A percentile compares a stretch with the other conserved stretches of the same genome.
These are phyloP conservation scores for Sphyrna mokarran DNA, from an alignment of 2,113 vertebrate species.

Conservation along the genomic window DNA sequence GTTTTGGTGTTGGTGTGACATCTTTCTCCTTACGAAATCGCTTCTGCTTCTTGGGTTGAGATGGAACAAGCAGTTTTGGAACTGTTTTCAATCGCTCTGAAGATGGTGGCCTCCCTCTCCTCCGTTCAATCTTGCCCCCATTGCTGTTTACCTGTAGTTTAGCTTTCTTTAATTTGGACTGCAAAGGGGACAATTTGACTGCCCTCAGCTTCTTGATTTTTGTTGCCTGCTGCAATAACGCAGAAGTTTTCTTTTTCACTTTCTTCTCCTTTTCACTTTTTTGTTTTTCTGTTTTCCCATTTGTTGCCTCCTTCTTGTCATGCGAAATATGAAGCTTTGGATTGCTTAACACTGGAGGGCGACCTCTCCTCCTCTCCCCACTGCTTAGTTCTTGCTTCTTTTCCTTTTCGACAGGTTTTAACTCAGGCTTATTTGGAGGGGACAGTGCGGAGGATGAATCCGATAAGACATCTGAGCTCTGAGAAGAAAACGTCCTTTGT, in stretches of 20 bases:
- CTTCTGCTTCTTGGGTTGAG: conserved; percentile 75
- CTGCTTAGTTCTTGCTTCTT: conserved; percentile 68
- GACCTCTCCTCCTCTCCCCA: conserved; percentile 83
- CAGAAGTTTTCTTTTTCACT: conserved; percentile 66
- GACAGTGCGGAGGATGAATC: conserved; percentile 56
- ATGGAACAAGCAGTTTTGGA: conserved; percentile 53
- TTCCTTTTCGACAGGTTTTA: conserved; percentile 69
- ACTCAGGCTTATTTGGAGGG: conserved; percentile 67
- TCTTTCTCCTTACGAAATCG: conserved; percentile 68
- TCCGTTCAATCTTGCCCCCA: conserved; percentile 63
- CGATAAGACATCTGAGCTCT: conserved; percentile 56
- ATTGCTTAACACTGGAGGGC: conserved; percentile 75
- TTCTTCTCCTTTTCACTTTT: conserved; percentile 77
- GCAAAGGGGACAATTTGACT: conserved; percentile 81
- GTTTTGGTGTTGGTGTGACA: conserved; percentile 44
- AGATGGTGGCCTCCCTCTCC: conserved; percentile 82
- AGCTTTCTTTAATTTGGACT: conserved; percentile 81
- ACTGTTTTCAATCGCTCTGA: conserved; percentile 78
- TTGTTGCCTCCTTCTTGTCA: conserved; percentile 56
- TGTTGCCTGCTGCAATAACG: conserved; percentile 67
- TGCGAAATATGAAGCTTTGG: conserved; percentile 68
- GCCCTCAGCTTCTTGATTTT: conserved; percentile 85
- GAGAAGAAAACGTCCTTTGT: conserved; percentile 62
- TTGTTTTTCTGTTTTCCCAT: conserved; percentile 55
- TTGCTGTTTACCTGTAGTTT: conserved; percentile 70